phyloP scores from a whole-genome alignment of 2,113 vertebrate species.

The Hyla sarda region DNA sequence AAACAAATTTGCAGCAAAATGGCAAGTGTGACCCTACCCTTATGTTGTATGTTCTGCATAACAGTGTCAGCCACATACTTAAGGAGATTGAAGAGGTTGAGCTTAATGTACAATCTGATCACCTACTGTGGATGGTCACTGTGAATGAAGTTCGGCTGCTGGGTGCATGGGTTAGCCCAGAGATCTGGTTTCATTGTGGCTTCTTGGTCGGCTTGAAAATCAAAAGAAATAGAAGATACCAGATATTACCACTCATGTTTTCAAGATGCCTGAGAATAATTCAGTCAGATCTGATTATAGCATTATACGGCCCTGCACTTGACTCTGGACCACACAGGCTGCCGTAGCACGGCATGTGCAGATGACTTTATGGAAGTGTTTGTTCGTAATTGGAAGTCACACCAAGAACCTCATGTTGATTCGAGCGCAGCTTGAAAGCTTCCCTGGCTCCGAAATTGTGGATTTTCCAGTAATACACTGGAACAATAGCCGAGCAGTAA shows the following conservation, averaged over 20 bases:
- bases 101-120: neutral
- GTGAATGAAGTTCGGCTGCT: neutral
- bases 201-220: neutral
- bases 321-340: slow-evolving; percentile 2
- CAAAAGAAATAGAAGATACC: neutral
- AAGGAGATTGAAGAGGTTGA: neutral
- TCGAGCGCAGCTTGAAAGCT: neutral
- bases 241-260: neutral
- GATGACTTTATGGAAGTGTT: neutral
- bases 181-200: neutral
- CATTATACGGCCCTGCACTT: neutral
- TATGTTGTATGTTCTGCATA: too few species aligned
- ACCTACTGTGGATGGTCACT: neutral
- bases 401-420: slow-evolving; percentile 7
- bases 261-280: neutral
- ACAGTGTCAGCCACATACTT: neutral
- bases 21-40: too few species aligned
- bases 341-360: neutral
- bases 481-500: neutral
- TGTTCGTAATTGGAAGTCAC: slow-evolving; percentile 14
- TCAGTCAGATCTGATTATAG: neutral
- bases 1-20: too few species aligned
- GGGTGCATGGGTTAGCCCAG: neutral
- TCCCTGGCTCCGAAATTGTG: neutral
- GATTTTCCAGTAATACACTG: neutral